phyloP scores from a whole-genome alignment of 2,797 vertebrate species.

The Chromobotia macracanthus region DNA sequence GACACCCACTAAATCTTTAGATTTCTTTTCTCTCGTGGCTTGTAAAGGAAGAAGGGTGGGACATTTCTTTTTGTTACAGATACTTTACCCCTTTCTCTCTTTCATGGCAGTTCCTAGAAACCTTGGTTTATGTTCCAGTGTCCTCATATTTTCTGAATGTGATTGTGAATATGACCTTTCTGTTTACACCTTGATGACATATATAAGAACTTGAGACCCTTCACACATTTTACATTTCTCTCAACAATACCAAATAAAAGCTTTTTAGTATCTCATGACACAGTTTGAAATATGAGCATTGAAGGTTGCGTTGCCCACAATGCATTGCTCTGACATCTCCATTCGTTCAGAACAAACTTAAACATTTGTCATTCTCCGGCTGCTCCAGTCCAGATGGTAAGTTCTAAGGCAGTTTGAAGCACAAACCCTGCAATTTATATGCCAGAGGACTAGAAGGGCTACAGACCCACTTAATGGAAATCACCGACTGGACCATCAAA shows the following conservation, averaged over 20 bases:
- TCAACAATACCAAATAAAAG: constrained; percentile 12
- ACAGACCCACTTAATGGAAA: constrained; percentile 48
- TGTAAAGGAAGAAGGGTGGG: background rate
- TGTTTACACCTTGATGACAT: background rate
- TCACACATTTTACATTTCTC: background rate
- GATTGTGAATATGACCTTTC: constrained; percentile 18
- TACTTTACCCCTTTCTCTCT: background rate
- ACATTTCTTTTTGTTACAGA: background rate
- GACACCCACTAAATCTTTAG: background rate
- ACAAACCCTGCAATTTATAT: constrained; percentile 39
- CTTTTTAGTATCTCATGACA: constrained; percentile 20
- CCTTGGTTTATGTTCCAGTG: background rate
- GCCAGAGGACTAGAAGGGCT: constrained; percentile 38
- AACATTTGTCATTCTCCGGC: constrained; percentile 31
- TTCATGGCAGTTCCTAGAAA: background rate
- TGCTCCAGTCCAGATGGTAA: constrained; percentile 47
- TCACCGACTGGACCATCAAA: constrained; percentile 39
- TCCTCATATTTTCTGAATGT: background rate
- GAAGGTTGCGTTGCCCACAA: constrained; percentile 20
- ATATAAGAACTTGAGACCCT: background rate
- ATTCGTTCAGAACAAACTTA: constrained; percentile 21
- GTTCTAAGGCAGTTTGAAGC: constrained; percentile 47
- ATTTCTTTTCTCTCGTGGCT: background rate
- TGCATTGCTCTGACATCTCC: constrained; percentile 41
- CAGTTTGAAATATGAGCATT: constrained; percentile 36